Evolutionary conservation across 1,140 invertebrate genomes (phyloP).

Genomic region (Triops longicaudatus): DNA sequence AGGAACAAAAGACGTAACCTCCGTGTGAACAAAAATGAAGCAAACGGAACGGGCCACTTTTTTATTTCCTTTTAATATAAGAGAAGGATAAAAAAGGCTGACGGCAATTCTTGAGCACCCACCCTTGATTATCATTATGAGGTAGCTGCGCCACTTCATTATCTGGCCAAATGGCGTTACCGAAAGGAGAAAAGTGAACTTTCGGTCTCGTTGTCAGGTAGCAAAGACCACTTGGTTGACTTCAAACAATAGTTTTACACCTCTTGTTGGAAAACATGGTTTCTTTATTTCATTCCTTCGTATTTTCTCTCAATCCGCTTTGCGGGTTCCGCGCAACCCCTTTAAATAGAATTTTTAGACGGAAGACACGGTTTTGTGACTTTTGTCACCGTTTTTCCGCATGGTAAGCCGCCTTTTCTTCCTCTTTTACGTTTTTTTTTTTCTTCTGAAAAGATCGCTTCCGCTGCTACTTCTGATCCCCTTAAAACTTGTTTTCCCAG

Average conservation of each 20-base stretch:
- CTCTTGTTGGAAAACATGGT: background rate
- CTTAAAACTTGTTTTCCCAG: background rate
- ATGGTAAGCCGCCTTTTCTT: background rate
- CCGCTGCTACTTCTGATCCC: background rate
- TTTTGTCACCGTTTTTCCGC: background rate
- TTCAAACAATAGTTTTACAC: background rate
- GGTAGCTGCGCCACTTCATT: slow-evolving; percentile 11
- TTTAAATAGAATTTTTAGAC: background rate
- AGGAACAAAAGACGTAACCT: background rate
- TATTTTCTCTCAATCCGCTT: background rate
- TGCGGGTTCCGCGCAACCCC: background rate
- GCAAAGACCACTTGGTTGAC: background rate
- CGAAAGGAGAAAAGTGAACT: background rate
- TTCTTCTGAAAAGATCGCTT: background rate
- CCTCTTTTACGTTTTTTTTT: no score
- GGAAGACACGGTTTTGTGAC: background rate
- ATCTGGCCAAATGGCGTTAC: background rate
- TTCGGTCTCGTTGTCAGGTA: background rate
- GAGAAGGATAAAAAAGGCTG: background rate
- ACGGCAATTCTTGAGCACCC: background rate
- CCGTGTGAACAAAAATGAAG: slow-evolving; percentile 1
- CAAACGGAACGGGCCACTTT: background rate
- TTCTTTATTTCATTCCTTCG: background rate
- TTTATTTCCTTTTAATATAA: background rate
- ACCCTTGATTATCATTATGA: background rate